Evolutionary conservation across 2,113 vertebrate genomes (phyloP), one percentile per base, ranked within the genome.

Genomic region (Puntigrus tetrazona): DNA sequence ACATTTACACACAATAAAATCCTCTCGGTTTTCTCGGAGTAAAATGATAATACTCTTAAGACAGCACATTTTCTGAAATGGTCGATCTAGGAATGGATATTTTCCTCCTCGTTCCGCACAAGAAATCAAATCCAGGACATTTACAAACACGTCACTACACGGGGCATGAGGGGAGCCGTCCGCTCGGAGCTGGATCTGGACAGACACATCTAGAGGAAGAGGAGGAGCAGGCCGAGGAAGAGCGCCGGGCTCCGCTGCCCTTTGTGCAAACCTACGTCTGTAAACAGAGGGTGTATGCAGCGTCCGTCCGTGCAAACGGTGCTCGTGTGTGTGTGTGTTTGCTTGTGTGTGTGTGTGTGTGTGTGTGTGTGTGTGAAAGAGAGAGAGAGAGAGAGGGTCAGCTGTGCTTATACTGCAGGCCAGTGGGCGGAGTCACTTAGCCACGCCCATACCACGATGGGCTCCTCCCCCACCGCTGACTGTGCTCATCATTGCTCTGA

Each of bases 141-240:
- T 86, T 84, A 88, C 87, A 84, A 84, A 88, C 84, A 88, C 87
- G 27, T 77, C 87, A 88, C 84, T 72, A 81, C 70, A 86, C 87
- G 77, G 59, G 80, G 70, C 77, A 86, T 81, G 84, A 84, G 70
- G 79, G 78, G 75, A 3, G 47, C 1, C 9, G 69, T 72, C 36
- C 38, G 38, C 7, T 25, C 38, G 7, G 6, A 67, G 47, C 22
- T 31, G 67, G 59, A 50, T 50, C 47, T 50, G 1, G 22, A 45
- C 59, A 77, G 25, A 69, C 36, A 78, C 61, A 14, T 50, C 50
- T 7, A 61, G 43, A 77, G 25, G 57, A 29, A 36, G 72, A 78
- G 80, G 72, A 78, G 80, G 55, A 63, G 38, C 61, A 61, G 50
- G 27, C 27, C 27, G 57, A 69, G 65, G 65, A 38, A 70, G 67